A percentile compares a stretch with the other conserved stretches of the same genome.
Evolutionary conservation across 2,113 vertebrate genomes (phyloP).

Genomic region (Rhinolophus ferrumequinum): DNA sequence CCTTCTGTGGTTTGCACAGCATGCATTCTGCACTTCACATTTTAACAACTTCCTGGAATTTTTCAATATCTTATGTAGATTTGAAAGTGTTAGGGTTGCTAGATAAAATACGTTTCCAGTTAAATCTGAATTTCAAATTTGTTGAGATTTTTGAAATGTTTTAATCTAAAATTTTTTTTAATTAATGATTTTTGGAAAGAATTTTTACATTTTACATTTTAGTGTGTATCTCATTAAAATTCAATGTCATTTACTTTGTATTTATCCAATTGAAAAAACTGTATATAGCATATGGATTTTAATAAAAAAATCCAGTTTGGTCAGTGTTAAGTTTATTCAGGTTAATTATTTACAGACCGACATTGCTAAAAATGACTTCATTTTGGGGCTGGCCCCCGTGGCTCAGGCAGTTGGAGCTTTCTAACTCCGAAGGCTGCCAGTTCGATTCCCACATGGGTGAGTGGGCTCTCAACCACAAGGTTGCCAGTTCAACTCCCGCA

Average conservation of each 20-base stretch:
- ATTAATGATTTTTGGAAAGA: neutral
- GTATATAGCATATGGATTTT: neutral
- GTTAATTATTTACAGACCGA: neutral
- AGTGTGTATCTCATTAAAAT: neutral
- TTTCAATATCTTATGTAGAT: slow-evolving; percentile 3
- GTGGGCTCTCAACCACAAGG: too few relatives aligned
- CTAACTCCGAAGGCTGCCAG: too few relatives aligned
- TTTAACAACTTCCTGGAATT: slow-evolving; percentile 50
- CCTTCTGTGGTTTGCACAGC: neutral
- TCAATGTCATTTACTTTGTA: neutral
- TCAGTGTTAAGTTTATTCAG: neutral
- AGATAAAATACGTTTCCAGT: neutral
- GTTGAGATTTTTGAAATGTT: neutral
- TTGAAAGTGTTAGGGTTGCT: neutral
- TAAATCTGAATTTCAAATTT: slow-evolving; percentile 12
- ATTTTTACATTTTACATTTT: neutral
- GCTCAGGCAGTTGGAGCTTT: too few relatives aligned
- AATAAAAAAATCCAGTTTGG: neutral
- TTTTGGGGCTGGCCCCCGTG: neutral
- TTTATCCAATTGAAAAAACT: neutral
- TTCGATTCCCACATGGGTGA: too few relatives aligned
- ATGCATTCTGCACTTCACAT: neutral
- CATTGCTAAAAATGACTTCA: neutral
- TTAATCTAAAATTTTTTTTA: neutral
- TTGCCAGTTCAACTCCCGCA: too few relatives aligned